phyloP scores from a whole-genome alignment of 2,113 vertebrate genomes.

The Mirza zaza region DNA sequence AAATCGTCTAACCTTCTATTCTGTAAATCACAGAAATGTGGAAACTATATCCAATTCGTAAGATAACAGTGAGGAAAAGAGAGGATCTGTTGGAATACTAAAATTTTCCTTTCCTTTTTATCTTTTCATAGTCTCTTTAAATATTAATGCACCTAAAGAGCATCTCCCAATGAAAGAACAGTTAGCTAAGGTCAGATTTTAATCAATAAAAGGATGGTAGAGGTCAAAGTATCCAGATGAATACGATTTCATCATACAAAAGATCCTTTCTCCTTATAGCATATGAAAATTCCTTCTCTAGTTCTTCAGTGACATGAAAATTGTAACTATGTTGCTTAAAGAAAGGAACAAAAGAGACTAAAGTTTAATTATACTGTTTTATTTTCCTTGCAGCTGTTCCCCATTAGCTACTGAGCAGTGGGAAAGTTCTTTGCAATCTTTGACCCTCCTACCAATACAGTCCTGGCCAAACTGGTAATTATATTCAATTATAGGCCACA shows the following conservation, averaged over 20 bases:
- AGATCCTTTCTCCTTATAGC: background rate
- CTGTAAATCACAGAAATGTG: conserved; percentile 2
- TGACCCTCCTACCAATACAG: conserved; percentile 71
- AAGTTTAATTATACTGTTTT: conserved; percentile 77
- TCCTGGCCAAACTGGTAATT: conserved; percentile 72
- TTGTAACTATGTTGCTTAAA: conserved; percentile 40
- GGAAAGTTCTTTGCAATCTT: conserved; percentile 66
- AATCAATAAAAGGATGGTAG: background rate
- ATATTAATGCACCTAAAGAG: background rate
- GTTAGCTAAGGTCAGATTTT: conserved; percentile 7
- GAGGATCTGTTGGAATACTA: background rate
- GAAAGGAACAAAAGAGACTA: conserved; percentile 53
- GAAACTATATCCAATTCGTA: background rate
- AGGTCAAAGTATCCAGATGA: background rate
- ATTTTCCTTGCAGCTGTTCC: conserved; percentile 75
- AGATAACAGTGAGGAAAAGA: background rate
- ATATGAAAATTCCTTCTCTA: conserved; percentile 51
- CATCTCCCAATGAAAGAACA: background rate
- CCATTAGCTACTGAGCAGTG: conserved; percentile 69
- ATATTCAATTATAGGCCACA: conserved; percentile 70
- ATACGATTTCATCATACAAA: background rate
- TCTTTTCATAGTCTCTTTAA: background rate
- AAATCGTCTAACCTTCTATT: background rate
- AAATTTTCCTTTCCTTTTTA: background rate
- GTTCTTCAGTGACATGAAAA: conserved; percentile 59